Percentiles rank a stretch among this genome's conserved stretches.
Conservation (phyloP, 2,888 invertebrate species). For the Notocelia uddmanniana region DNA sequence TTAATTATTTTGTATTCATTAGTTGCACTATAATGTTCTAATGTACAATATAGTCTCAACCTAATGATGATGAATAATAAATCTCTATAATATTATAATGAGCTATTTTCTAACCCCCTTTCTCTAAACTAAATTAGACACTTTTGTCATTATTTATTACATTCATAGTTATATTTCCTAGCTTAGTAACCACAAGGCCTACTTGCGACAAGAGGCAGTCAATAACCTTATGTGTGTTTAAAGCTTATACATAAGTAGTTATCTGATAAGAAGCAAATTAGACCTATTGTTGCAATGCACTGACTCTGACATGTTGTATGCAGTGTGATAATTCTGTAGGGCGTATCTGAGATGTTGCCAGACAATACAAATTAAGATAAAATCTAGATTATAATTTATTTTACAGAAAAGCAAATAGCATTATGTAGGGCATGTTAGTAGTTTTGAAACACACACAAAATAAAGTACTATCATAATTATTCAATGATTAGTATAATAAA, state of each 20-base stretch:
- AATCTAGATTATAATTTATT: not conserved
- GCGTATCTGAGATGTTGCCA: constrained; percentile 14
- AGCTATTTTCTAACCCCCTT: too few species aligned
- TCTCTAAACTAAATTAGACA: too few species aligned
- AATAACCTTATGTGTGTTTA: not conserved
- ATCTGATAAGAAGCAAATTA: constrained; percentile 26
- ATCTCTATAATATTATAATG: too few species aligned
- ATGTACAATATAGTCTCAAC: too few species aligned
- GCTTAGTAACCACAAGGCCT: too few species aligned
- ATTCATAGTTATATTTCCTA: too few species aligned
- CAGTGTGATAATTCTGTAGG: not conserved
- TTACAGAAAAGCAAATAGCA: not conserved
- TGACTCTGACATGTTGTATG: not conserved
- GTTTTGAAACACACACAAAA: not conserved
- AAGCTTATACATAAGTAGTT: constrained; percentile 1
- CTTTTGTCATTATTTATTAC: too few species aligned
- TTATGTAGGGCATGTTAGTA: not conserved
- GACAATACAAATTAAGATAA: constrained; percentile 1
- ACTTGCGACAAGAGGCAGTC: constrained; percentile 4
- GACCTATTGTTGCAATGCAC: not conserved
- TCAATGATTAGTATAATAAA: not conserved
- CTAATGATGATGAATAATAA: too few species aligned
- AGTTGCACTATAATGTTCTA: too few species aligned
- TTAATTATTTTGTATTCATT: too few species aligned
- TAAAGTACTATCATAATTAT: not conserved